Evolutionary conservation across 2,888 invertebrate genomes (phyloP), one percentile per base, ranked within the genome.

Genomic region (Andrena flavipes): DNA sequence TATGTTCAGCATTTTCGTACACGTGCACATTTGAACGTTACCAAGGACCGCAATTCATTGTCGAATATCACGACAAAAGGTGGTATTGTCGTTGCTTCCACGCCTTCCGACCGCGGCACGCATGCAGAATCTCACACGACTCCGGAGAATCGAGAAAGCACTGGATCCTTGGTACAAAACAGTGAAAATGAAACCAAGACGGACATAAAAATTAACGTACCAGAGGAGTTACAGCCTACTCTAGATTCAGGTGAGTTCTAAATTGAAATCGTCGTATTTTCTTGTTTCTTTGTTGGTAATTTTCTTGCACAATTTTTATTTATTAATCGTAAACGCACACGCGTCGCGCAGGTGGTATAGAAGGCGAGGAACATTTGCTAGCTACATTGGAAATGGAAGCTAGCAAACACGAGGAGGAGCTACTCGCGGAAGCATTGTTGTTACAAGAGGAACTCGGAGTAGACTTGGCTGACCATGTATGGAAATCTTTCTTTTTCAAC

Each of bases 351-450:
- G 93, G 90, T 81, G 90, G 90, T 48, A 93, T 93, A 48, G 93
- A 93, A 84, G 92, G 92, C 8, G 93, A 93, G 73, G 94, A 94
- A 71, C 91, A 93, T 85, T 89, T 94, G 72, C 78, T 94, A 23
- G 93, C 93, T 7, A 92, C 94, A 3, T 87, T 94, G 48, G 93
- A 92, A 82, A 93, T 94, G 93, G 93, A 93, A 68, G 92, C 93
- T 2, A 91, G 82, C 30, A 93, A 94, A 78, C 92, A 93, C 60
- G 94, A 94, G 76, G 93, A 93, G 68, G 93, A 93, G 70, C 84
- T 94, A 51, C 86, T 94, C 10, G 93, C 93, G 1, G 93, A 93
- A 81, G 93, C 93, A 7, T 84, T 94, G 29, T 87, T 94, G 35
- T 87, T 93, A 8, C 94, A 93, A 84, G 94, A 93, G 73, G 92